Conservation (phyloP, 2,888 invertebrate genomes). For the Aethes cnicana region DNA sequence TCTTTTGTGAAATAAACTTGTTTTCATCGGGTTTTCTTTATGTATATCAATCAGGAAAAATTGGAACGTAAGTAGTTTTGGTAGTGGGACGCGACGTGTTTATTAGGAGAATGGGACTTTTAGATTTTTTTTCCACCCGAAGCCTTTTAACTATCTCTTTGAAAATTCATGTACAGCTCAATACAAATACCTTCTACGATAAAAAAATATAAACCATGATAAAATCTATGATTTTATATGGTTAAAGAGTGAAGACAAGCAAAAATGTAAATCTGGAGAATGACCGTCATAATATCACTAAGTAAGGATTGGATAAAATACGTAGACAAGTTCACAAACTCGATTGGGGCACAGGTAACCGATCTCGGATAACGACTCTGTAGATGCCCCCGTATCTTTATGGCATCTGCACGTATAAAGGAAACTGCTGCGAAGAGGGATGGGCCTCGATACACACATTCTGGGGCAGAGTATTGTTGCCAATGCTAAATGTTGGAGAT, state of each 20-base stretch:
- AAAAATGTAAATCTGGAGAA: slow-evolving; percentile 5
- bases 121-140: too few species aligned
- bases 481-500: slow-evolving; percentile 35
- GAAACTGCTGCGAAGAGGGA: slow-evolving; percentile 70
- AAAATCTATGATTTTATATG: too few species aligned
- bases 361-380: slow-evolving; percentile 63
- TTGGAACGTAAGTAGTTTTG: too few species aligned
- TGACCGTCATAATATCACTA: slow-evolving; percentile 23
- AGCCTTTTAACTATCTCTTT: too few species aligned
- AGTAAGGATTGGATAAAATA: slow-evolving; percentile 28
- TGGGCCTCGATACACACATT: slow-evolving; percentile 71
- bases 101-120: too few species aligned
- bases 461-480: slow-evolving; percentile 55
- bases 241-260: background rate
- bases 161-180: too few species aligned
- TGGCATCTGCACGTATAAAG: slow-evolving; percentile 73
- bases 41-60: too few species aligned
- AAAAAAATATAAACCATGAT: too few species aligned
- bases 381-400: slow-evolving; percentile 67
- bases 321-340: slow-evolving; percentile 52
- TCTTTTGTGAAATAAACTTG: too few species aligned
- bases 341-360: slow-evolving; percentile 61
- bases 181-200: too few species aligned
- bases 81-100: too few species aligned
- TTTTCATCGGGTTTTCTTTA: too few species aligned